A percentile compares a stretch with the other conserved stretches of the same genome.
Evolutionary conservation across 2,113 vertebrate species (phyloP).

Genomic region (Limanda limanda): DNA sequence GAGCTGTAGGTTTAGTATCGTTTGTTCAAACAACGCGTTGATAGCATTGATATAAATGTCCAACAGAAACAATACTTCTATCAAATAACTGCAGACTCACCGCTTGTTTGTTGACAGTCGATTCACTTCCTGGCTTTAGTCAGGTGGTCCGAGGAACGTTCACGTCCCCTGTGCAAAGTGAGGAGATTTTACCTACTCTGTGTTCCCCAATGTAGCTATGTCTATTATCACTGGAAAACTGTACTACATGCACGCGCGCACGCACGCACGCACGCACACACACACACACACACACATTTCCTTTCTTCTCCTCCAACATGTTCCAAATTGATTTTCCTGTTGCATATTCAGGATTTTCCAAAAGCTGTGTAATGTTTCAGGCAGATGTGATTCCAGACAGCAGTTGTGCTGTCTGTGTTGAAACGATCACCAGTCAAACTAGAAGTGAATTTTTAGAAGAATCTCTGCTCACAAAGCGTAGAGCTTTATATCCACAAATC

Average conservation of each 20-base stretch:
- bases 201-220: not conserved
- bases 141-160: constrained; percentile 63
- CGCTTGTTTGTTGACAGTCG: constrained; percentile 53
- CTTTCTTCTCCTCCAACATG: not conserved
- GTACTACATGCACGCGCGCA: too few species aligned
- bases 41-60: not conserved
- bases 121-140: constrained; percentile 60
- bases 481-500: too few species aligned
- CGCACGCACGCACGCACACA: too few species aligned
- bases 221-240: too few species aligned
- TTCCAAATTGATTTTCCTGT: constrained; percentile 26
- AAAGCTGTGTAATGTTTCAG: constrained; percentile 4
- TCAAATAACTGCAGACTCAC: constrained; percentile 59
- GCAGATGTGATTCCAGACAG: constrained; percentile 15
- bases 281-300: too few species aligned
- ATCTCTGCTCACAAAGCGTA: too few species aligned
- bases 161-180: not conserved
- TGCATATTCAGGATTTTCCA: not conserved
- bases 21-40: accelerated
- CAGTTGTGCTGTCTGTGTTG: not conserved
- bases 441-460: too few species aligned
- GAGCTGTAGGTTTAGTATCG: not conserved
- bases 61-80: not conserved
- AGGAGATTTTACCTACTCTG: not conserved
- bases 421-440: too few species aligned